Percentiles rank a stretch among this genome's conserved stretches.
phyloP scores from a whole-genome alignment of 2,888 invertebrate genomes.

The Phyto melanocephala region DNA sequence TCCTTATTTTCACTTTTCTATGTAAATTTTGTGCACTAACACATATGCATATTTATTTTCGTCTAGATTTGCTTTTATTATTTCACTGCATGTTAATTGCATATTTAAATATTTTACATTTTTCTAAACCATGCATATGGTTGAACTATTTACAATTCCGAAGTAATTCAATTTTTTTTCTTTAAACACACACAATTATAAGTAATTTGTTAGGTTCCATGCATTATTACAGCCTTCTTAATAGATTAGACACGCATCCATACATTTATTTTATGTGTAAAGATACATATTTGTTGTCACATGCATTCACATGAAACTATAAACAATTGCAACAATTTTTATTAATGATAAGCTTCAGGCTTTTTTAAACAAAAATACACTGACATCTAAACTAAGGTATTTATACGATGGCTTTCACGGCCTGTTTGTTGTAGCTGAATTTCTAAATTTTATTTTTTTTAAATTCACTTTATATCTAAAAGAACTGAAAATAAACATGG shows the following conservation, averaged over 20 bases:
- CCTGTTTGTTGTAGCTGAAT: background rate
- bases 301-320: background rate
- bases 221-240: background rate
- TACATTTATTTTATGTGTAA: no score
- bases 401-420: background rate
- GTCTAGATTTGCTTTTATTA: background rate
- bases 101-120: background rate
- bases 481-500: background rate
- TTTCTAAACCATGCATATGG: background rate
- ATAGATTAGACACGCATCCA: background rate
- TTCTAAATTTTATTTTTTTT: background rate
- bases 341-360: conserved; percentile 29
- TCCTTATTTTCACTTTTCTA: conserved; percentile 22
- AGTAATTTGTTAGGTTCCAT: background rate
- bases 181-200: background rate
- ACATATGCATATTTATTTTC: background rate
- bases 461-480: conserved; percentile 1
- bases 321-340: conserved; percentile 14
- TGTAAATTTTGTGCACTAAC: background rate
- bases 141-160: background rate
- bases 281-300: background rate
- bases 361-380: background rate
- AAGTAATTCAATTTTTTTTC: background rate
- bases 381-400: background rate
- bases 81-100: conserved; percentile 30